Percentiles rank a stretch among this genome's conserved stretches.
Evolutionary conservation across 2,797 vertebrate genomes (phyloP).

Genomic region (Heterohyrax brucei): DNA sequence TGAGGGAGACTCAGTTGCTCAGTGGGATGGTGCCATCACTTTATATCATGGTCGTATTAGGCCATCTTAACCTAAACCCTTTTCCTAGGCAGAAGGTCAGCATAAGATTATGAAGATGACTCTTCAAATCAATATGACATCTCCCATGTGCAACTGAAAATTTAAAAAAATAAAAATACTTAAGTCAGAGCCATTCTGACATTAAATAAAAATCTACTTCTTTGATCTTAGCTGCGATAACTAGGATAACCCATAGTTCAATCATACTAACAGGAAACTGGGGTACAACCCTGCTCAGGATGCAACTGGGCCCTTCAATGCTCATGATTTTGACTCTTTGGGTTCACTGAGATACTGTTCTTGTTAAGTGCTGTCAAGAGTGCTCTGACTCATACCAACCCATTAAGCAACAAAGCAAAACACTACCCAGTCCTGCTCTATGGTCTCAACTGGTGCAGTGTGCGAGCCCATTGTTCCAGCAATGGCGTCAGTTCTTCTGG

Average conservation of each 20-base stretch:
- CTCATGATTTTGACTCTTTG: not conserved
- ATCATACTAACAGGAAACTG: not conserved
- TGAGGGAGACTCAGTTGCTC: not conserved
- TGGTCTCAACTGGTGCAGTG: no score
- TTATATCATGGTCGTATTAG: not conserved
- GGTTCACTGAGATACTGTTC: no score
- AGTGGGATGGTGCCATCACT: not conserved
- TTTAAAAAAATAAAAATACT: not conserved
- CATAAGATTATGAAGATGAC: conserved; percentile 22
- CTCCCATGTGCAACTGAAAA: not conserved
- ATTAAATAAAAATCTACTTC: not conserved
- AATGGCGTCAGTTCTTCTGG: no score
- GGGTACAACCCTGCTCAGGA: no score
- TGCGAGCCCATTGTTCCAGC: no score
- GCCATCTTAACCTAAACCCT: not conserved
- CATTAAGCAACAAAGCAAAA: no score
- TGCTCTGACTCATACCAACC: no score
- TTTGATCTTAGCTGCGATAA: not conserved
- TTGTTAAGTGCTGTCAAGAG: no score
- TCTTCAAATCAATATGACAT: conserved; percentile 54
- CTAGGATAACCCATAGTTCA: not conserved
- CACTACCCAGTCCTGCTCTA: no score
- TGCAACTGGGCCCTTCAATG: no score
- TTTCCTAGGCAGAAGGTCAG: not conserved
- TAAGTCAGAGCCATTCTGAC: not conserved